These are phyloP conservation scores for Tetheella fluctuosa DNA, from an alignment of 2,888 invertebrate species.

Conservation along the genomic window DNA sequence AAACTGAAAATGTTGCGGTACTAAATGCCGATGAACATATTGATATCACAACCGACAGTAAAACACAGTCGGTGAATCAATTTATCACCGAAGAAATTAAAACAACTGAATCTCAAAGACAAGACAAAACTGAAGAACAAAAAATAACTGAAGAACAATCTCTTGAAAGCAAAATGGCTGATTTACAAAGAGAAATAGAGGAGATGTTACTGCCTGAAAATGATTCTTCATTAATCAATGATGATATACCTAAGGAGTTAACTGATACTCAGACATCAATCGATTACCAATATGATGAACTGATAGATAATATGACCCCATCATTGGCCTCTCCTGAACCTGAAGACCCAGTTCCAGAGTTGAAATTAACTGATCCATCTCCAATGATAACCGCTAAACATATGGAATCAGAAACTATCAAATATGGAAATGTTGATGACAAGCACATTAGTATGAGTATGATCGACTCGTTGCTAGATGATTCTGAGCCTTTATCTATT, in stretches of 20 bases:
- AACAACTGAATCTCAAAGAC: constrained; percentile 32
- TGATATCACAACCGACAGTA: constrained; percentile 15
- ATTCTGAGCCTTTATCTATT: constrained; percentile 46
- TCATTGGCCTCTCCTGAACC: constrained; percentile 68
- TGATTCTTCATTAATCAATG: constrained; percentile 68
- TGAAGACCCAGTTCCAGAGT: constrained; percentile 43
- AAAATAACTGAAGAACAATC: constrained; percentile 70
- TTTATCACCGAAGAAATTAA: constrained; percentile 41
- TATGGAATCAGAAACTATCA: constrained; percentile 22
- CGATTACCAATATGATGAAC: constrained; percentile 63
- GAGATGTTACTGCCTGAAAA: constrained; percentile 78
- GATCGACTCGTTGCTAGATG: constrained; percentile 59
- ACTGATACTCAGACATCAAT: constrained; percentile 57
- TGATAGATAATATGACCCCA: constrained; percentile 63
- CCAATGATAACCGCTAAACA: background rate
- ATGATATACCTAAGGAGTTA: constrained; percentile 65
- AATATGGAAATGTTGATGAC: constrained; percentile 43
- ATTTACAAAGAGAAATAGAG: constrained; percentile 78
- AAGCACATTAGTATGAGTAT: constrained; percentile 62
- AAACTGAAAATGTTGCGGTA: constrained; percentile 15
- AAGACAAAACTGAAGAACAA: constrained; percentile 27
- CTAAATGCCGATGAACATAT: constrained; percentile 7
- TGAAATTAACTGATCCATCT: constrained; percentile 19
- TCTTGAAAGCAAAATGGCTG: constrained; percentile 78
- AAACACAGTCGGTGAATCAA: constrained; percentile 14